These are phyloP conservation scores for Callorhinus ursinus DNA, from an alignment of 2,113 vertebrate genomes.

Conservation along the genomic window DNA sequence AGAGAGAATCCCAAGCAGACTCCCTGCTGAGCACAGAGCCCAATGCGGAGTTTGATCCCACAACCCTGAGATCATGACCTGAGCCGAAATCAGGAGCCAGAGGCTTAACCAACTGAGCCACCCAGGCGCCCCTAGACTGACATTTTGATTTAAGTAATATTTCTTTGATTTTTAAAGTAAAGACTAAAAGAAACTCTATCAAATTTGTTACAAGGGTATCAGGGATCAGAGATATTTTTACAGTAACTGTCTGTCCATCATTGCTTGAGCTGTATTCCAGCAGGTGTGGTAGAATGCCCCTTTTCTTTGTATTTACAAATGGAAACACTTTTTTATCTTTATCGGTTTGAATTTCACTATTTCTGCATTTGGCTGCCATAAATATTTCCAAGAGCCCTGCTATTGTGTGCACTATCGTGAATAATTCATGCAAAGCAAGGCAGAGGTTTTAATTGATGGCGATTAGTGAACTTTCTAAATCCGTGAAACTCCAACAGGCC, in stretches of 20 bases:
- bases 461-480: slow-evolving; percentile 78
- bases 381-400: slow-evolving; percentile 34
- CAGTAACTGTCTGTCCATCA: rapidly evolving
- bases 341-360: not conserved
- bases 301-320: not conserved
- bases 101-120: not conserved
- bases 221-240: not conserved
- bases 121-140: not conserved
- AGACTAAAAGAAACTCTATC: not conserved
- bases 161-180: not conserved
- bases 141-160: no score
- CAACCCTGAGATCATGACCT: not conserved
- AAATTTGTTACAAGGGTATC: not conserved
- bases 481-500: slow-evolving; percentile 67
- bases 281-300: rapidly evolving
- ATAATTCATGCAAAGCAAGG: slow-evolving; percentile 63
- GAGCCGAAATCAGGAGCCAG: not conserved
- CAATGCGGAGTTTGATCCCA: not conserved
- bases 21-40: not conserved
- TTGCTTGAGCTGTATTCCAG: rapidly evolving
- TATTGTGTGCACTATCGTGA: not conserved
- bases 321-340: not conserved
- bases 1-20: not conserved
- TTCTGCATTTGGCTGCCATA: slow-evolving; percentile 49
- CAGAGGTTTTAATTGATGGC: slow-evolving; percentile 70